These are phyloP conservation scores for Erebia epiphron DNA, from an alignment of 2,888 invertebrate species.

Conservation along the genomic window DNA sequence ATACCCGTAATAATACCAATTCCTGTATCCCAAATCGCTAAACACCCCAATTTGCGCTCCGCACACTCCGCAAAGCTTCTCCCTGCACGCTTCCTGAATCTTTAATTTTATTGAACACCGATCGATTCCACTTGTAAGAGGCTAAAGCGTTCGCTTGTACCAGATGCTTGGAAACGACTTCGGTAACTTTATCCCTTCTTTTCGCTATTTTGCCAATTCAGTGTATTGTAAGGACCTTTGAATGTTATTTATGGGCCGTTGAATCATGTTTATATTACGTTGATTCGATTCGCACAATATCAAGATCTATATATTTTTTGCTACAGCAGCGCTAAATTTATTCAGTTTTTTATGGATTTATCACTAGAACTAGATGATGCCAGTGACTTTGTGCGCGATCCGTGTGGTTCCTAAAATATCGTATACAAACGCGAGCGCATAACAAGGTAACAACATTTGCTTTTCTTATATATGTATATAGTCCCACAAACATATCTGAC, in stretches of 20 bases:
- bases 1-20: conserved; percentile 1
- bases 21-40: conserved; percentile 53
- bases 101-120: conserved; percentile 73
- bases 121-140: conserved; percentile 55
- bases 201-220: conserved; percentile 35
- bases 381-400: too few relatives aligned
- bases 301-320: background rate
- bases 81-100: conserved; percentile 67
- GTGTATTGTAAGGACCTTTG: conserved; percentile 30
- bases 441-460: too few relatives aligned
- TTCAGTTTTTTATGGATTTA: background rate
- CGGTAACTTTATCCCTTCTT: conserved; percentile 37
- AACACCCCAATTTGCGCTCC: conserved; percentile 47
- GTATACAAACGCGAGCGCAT: too few relatives aligned
- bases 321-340: background rate
- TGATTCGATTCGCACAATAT: background rate
- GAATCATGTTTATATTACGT: conserved; percentile 19
- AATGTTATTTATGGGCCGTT: conserved; percentile 31
- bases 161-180: conserved; percentile 54
- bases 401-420: too few relatives aligned
- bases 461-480: too few relatives aligned
- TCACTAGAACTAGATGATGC: too few relatives aligned
- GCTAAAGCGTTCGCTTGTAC: conserved; percentile 38
- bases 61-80: conserved; percentile 48
- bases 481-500: too few relatives aligned